phyloP scores from a whole-genome alignment of 2,888 invertebrate species.

The Polyommatus icarus region DNA sequence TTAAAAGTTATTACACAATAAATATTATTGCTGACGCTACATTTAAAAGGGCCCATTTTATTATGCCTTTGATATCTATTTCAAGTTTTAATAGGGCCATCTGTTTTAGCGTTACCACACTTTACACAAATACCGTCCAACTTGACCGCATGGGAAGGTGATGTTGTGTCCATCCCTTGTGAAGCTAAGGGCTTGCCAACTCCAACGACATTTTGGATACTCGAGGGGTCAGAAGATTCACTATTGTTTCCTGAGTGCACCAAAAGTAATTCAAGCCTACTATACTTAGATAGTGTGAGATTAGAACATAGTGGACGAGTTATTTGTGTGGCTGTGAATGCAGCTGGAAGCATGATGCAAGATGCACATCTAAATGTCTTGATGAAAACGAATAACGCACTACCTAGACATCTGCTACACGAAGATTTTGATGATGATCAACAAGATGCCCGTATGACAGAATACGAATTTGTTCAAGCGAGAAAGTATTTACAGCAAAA shows the following conservation, averaged over 20 bases:
- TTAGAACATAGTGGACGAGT: conserved; percentile 73
- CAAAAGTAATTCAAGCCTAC: conserved; percentile 72
- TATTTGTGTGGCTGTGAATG: conserved; percentile 75
- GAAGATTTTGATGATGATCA: conserved; percentile 61
- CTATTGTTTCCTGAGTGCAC: conserved; percentile 75
- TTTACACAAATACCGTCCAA: conserved; percentile 93
- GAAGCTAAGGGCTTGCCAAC: conserved; percentile 95
- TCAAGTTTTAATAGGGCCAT: conserved; percentile 69
- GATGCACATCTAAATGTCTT: conserved; percentile 73
- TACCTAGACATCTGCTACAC: conserved; percentile 58
- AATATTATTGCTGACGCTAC: conserved; percentile 25
- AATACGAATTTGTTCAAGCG: conserved; percentile 89
- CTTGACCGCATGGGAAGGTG: conserved; percentile 92
- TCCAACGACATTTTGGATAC: conserved; percentile 97
- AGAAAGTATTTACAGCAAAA: conserved; percentile 89
- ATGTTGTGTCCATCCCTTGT: conserved; percentile 94
- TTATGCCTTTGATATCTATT: conserved; percentile 60
- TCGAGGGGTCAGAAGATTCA: conserved; percentile 91
- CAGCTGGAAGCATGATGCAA: conserved; percentile 76
- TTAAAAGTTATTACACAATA: conserved; percentile 15
- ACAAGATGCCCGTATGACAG: conserved; percentile 79
- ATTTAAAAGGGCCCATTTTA: conserved; percentile 53
- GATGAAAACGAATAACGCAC: conserved; percentile 68
- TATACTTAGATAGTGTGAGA: conserved; percentile 71
- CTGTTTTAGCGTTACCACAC: conserved; percentile 90